These are phyloP conservation scores for Aplysina aerophoba DNA, from an alignment of 37 sponge, comb jelly and placozoan genomes.

Conservation along the genomic window DNA sequence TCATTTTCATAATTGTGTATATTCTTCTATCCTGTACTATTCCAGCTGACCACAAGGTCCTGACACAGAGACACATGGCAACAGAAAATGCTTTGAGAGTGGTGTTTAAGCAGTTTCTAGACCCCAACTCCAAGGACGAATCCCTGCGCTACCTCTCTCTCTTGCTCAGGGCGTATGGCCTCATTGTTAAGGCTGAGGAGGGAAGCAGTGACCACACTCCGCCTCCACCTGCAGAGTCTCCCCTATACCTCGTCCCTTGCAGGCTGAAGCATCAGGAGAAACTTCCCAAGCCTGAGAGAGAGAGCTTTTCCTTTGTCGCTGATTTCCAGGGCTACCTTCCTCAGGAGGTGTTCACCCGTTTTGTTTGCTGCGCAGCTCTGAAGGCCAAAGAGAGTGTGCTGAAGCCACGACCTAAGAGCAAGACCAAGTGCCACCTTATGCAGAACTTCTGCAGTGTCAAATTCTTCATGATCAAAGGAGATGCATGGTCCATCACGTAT, in stretches of 20 bases:
- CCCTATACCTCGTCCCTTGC: slow-evolving; percentile 42
- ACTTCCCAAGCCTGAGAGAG: neutral
- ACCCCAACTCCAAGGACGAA: neutral
- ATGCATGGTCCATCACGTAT: neutral
- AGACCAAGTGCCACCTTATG: neutral
- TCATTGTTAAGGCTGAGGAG: slow-evolving; percentile 36
- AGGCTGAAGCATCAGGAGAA: no score
- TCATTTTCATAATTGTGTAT: no score
- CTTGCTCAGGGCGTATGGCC: slow-evolving; percentile 55
- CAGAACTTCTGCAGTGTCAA: neutral
- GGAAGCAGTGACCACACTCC: no score
- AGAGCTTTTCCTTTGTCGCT: slow-evolving; percentile 33
- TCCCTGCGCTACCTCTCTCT: slow-evolving; percentile 25
- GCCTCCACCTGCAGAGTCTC: no score
- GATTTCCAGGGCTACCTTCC: slow-evolving; percentile 64
- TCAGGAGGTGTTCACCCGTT: slow-evolving; percentile 46
- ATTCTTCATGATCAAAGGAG: neutral
- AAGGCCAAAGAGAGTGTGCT: neutral
- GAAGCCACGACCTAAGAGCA: neutral
- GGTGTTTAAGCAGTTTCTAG: slow-evolving; percentile 21
- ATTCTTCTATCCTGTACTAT: neutral
- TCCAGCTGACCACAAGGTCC: neutral
- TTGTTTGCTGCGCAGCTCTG: slow-evolving; percentile 33
- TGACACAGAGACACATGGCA: slow-evolving; percentile 20
- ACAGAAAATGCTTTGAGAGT: neutral